Conservation (phyloP, 2,113 vertebrate species). For the Toxostoma redivivum region DNA sequence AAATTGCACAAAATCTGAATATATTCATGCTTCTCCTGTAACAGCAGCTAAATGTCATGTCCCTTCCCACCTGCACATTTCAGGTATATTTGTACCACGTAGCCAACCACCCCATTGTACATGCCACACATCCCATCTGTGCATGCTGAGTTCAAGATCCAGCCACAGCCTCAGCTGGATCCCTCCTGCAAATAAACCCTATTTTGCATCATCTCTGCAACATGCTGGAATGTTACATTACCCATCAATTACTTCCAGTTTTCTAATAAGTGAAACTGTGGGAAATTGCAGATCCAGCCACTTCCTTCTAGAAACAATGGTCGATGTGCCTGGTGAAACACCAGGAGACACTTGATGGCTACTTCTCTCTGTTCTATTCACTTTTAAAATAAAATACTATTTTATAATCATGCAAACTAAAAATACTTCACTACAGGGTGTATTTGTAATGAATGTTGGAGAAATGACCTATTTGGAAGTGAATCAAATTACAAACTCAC, state of each 20-base stretch:
- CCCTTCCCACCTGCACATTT: neutral
- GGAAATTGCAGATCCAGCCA: neutral
- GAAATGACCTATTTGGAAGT: constrained; percentile 39
- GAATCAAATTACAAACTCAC: constrained; percentile 34
- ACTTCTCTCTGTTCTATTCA: neutral
- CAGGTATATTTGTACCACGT: rapidly evolving
- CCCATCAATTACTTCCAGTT: neutral
- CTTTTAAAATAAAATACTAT: constrained; percentile 4
- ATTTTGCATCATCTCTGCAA: neutral
- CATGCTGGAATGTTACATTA: neutral
- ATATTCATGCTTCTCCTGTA: neutral
- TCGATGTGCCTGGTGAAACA: neutral
- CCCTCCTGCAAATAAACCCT: neutral
- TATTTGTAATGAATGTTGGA: constrained; percentile 7
- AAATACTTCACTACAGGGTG: neutral
- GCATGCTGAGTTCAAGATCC: neutral
- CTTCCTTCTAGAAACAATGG: neutral
- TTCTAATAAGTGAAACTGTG: neutral
- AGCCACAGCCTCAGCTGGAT: neutral
- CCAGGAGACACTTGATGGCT: neutral
- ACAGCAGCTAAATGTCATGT: neutral
- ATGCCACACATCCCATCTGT: neutral
- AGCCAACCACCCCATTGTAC: neutral
- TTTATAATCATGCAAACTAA: constrained; percentile 16
- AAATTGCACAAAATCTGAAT: neutral